phyloP scores from a whole-genome alignment of 2,888 invertebrate genomes.

The Melanophora roralis region DNA sequence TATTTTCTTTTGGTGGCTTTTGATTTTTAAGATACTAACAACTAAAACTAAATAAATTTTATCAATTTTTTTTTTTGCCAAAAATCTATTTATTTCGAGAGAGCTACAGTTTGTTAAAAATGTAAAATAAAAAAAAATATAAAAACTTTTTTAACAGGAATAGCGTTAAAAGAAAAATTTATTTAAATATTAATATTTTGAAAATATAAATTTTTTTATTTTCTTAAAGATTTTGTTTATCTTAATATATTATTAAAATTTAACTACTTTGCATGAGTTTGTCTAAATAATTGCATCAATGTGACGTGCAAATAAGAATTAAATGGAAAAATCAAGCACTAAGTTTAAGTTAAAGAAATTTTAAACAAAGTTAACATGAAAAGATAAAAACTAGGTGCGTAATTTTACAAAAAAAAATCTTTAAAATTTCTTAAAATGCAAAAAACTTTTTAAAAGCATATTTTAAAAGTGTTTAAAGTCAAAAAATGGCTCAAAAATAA shows the following conservation, averaged over 20 bases:
- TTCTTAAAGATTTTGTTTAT: not conserved
- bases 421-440: too few species aligned
- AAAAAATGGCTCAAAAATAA: too few species aligned
- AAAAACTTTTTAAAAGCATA: too few species aligned
- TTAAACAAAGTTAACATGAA: too few species aligned
- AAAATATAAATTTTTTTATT: not conserved
- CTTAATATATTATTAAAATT: conserved; percentile 16
- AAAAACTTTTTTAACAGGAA: conserved; percentile 18
- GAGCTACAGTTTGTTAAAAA: conserved; percentile 69
- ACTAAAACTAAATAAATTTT: not conserved
- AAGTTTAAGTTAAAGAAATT: not conserved
- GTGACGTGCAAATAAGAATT: not conserved
- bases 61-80: not conserved
- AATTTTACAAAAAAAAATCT: too few species aligned
- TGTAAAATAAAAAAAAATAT: conserved; percentile 27
- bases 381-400: too few species aligned
- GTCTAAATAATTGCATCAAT: conserved; percentile 14
- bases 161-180: not conserved
- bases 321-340: conserved; percentile 34
- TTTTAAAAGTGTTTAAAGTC: too few species aligned
- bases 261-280: conserved; percentile 45
- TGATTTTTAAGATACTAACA: not conserved
- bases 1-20: not conserved
- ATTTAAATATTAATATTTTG: not conserved
- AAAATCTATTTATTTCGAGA: conserved; percentile 67